Evolutionary conservation across 2,888 invertebrate species (phyloP), one percentile per base, ranked within the genome.

Genomic region (Tetramorium bicarinatum): DNA sequence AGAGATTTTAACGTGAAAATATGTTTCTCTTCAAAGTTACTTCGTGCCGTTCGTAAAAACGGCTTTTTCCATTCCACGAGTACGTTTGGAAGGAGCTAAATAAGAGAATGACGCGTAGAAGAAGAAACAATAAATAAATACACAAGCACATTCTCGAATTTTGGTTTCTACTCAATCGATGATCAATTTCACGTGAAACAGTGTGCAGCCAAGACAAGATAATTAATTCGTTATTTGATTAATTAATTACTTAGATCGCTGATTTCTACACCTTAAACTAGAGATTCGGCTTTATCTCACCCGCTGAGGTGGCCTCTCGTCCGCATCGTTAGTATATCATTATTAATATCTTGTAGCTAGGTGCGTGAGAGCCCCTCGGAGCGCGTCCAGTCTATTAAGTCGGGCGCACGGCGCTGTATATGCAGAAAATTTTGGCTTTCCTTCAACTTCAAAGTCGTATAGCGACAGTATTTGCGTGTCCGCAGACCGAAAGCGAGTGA

Each of bases 331-430:
- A 80, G 72, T 83, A 64, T 84, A 64, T 84, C 71, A 82, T 85
- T 44, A 66, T 66, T 76, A 83, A 56, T 85, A 87, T 84, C 71
- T 86, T 72, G 61, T 83, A 85, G 87, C 87, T 79, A 85, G 79
- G 56, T 82, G 86, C 87, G 85, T 89, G 91, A 92, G 93, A 92
- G 92, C 88, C 93, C 91, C 93, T 94, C 94, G 93, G 93, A 94
- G 95, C 94, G 92, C 93, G 94, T 94, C 94, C 94, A 94, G 94
- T 94, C 94, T 93, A 87, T 91, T 87, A 89, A 90, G 88, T 89
- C 90, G 90, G 91, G 91, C 81, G 88, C 80, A 89, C 91, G 92
- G 93, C 92, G 92, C 85, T 71, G 84, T 87, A 90, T 83, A 75
- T 88, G 93, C 94, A 93, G 93, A 93, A 91, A 90, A 91, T 92